Conservation (phyloP, 2,888 invertebrate genomes). For the Heterodera filipjevi region DNA sequence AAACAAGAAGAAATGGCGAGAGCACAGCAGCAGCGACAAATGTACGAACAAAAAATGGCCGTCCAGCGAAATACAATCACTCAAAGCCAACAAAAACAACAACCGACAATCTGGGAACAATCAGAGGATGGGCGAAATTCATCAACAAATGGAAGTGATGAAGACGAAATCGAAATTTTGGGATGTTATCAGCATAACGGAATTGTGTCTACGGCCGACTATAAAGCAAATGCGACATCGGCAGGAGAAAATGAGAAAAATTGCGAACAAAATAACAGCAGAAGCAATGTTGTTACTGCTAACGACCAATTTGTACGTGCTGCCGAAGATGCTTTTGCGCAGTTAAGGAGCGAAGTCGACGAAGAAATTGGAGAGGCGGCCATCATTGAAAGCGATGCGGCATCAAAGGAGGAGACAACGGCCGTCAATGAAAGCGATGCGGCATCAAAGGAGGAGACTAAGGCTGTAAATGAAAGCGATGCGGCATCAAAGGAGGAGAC, state of each 20-base stretch:
- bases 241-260: neutral
- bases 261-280: neutral
- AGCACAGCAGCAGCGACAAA: neutral
- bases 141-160: neutral
- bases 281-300: too few species aligned
- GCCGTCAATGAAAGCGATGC: too few species aligned
- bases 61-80: neutral
- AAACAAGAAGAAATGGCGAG: neutral
- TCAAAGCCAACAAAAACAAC: neutral
- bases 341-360: neutral
- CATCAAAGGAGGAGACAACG: too few species aligned
- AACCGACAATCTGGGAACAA: neutral
- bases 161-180: conserved; percentile 1
- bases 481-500: too few species aligned
- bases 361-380: neutral
- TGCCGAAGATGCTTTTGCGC: neutral
- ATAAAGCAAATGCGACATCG: neutral
- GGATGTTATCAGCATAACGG: neutral
- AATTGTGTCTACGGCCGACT: too few species aligned
- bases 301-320: too few species aligned
- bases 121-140: neutral
- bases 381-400: too few species aligned
- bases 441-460: too few species aligned
- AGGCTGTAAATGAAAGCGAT: too few species aligned
- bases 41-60: neutral